A percentile compares a stretch with the other conserved stretches of the same genome.
These are phyloP conservation scores for Caenorhabditis sp. DNA, from an alignment of 2,888 invertebrate species.

Conservation along the genomic window DNA sequence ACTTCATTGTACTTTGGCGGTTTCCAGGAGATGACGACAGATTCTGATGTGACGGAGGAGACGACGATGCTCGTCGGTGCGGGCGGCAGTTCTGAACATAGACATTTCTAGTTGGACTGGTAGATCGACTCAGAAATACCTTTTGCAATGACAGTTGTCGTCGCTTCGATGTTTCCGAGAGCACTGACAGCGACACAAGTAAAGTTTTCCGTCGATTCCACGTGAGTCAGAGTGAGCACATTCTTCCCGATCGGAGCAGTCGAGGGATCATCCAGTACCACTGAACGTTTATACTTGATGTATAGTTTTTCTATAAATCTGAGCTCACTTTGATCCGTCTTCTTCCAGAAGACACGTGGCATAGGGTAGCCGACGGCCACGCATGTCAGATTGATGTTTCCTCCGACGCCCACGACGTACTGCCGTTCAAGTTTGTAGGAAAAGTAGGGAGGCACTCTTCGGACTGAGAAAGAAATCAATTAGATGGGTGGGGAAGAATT, in stretches of 20 bases:
- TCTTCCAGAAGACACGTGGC: constrained; percentile 89
- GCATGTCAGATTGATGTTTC: constrained; percentile 92
- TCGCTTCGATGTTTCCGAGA: constrained; percentile 91
- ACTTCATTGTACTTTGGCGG: constrained; percentile 86
- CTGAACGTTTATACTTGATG: constrained; percentile 40
- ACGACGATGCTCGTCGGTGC: constrained; percentile 91
- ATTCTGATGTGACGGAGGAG: constrained; percentile 93
- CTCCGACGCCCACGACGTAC: constrained; percentile 92
- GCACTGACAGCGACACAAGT: constrained; percentile 96
- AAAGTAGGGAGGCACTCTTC: constrained; percentile 95
- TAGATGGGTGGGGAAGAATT: background rate
- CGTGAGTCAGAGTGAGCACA: constrained; percentile 88
- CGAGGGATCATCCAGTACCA: constrained; percentile 69
- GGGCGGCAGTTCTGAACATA: constrained; percentile 90
- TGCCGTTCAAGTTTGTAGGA: constrained; percentile 90
- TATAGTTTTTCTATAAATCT: background rate
- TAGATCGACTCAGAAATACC: constrained; percentile 82
- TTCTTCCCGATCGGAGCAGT: constrained; percentile 84
- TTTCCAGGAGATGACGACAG: constrained; percentile 93
- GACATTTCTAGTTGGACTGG: background rate
- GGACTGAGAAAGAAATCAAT: constrained; percentile 83
- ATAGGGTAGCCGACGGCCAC: constrained; percentile 98
- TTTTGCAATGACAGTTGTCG: constrained; percentile 91
- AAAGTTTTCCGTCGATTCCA: constrained; percentile 92
- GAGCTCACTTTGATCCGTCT: constrained; percentile 59